Conservation (phyloP, 2,888 invertebrate species). For the Gymnosoma rotundatum region DNA sequence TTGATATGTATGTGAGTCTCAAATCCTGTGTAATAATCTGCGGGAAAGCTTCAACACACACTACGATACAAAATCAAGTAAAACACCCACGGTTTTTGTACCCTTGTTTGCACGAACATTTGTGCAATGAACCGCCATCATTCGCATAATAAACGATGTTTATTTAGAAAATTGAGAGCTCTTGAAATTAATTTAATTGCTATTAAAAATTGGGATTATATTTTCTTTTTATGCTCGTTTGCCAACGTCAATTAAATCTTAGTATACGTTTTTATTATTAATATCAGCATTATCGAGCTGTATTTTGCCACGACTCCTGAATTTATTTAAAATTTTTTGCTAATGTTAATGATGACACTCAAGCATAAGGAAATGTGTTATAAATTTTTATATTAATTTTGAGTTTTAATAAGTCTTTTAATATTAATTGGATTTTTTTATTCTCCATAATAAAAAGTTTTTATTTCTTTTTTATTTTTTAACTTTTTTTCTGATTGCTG, state of each 20-base stretch:
- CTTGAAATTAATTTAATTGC: slow-evolving; percentile 61
- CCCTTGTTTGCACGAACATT: too few relatives aligned
- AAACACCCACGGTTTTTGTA: too few relatives aligned
- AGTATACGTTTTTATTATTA: slow-evolving; percentile 20
- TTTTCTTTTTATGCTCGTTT: slow-evolving; percentile 37
- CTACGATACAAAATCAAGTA: too few relatives aligned
- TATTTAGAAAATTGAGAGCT: slow-evolving; percentile 42
- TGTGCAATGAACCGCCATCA: slow-evolving; percentile 1
- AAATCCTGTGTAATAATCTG: too few relatives aligned
- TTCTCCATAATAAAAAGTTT: background rate
- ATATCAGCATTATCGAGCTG: background rate
- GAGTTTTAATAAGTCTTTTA: slow-evolving; percentile 39
- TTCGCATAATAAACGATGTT: slow-evolving; percentile 44
- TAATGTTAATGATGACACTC: too few relatives aligned
- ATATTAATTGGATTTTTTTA: slow-evolving; percentile 47
- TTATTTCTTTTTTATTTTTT: slow-evolving; percentile 22
- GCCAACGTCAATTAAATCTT: background rate
- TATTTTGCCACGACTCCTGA: background rate
- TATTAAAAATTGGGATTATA: slow-evolving; percentile 34
- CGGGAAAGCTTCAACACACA: too few relatives aligned
- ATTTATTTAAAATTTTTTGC: too few relatives aligned
- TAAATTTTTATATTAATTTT: slow-evolving; percentile 16
- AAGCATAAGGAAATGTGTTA: background rate
- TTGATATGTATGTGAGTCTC: too few relatives aligned
- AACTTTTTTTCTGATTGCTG: too few relatives aligned